These are phyloP conservation scores for Coleophora flavipennella DNA, from an alignment of 2,888 invertebrate species.

Conservation along the genomic window DNA sequence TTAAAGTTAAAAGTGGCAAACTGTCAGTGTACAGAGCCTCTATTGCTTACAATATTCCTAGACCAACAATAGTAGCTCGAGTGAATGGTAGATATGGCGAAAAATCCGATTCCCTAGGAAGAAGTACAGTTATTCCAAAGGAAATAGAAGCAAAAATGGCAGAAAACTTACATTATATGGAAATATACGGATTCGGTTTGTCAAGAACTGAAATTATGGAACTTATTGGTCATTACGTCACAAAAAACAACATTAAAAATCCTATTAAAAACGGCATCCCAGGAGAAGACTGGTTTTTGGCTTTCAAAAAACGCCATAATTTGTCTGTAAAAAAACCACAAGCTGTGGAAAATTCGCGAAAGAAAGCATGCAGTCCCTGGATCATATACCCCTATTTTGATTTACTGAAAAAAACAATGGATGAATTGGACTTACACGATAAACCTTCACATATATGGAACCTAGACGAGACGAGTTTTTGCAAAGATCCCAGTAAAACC, in stretches of 20 bases:
- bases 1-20: constrained; percentile 5
- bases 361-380: constrained; percentile 15
- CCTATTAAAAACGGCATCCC: constrained; percentile 16
- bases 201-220: constrained; percentile 26
- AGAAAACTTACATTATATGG: constrained; percentile 18
- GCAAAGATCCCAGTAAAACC: neutral
- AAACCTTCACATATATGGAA: too few species aligned
- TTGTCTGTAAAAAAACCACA: constrained; percentile 18
- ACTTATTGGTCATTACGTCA: constrained; percentile 21
- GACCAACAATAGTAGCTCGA: constrained; percentile 15
- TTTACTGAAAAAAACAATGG: neutral
- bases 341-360: too few species aligned
- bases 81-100: constrained; percentile 7
- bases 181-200: constrained; percentile 29
- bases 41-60: constrained; percentile 10
- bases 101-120: too few species aligned
- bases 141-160: constrained; percentile 15
- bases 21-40: constrained; percentile 6
- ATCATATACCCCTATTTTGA: constrained; percentile 16
- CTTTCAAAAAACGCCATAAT: constrained; percentile 14
- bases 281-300: constrained; percentile 14
- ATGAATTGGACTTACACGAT: neutral
- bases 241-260: constrained; percentile 16
- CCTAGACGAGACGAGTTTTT: neutral
- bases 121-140: constrained; percentile 10